Evolutionary conservation across 2,888 invertebrate species (phyloP), one percentile per base, ranked within the genome.

Genomic region (Hartigia nigra): DNA sequence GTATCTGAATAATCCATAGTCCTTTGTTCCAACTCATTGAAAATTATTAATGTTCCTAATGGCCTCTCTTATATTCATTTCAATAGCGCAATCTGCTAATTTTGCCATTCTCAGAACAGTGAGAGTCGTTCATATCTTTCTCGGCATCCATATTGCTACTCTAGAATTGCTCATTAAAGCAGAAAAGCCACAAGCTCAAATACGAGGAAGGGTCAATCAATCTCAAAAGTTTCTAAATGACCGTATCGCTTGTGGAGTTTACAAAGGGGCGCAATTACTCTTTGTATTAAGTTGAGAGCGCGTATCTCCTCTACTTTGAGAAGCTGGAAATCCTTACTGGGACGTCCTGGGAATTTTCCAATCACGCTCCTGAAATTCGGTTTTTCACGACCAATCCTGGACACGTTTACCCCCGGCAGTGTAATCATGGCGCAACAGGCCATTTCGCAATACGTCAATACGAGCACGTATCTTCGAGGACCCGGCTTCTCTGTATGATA

Each of bases 301-400:
- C 9, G 23, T 55, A 9, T 55, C 1, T 23, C 55, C 9, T 9
- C 9, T 55, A n/a, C 23, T 2, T 55, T 9, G 72, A 72, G 12
- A 32, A 72, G 23, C 32, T 23, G 3, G 31, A 72, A 72, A 72
- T 31, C 72, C 31, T 72, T 31, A 72, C 32, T 23, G 23, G 72
- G n/a, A 55, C 23, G 31, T 32, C 31, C 72, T 34, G 11, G 11
- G 31, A 72, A 72, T 72, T 72, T 72, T 72, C n/a, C 31, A 72
- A 72, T 72, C 72, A 34, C 31, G 32, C 31, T 72, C 72, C 72
- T 72, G 72, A 72, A 72, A 31, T 72, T 72, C 72, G 72, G 31
- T 32, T 31, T 31, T 34, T 9, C 9, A 31, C 72, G 9, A 31
- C 31, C 72, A 32, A 72, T 34, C 31, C 72, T 31, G 72, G n/a